Base-by-base conservation (phyloP, 2,797 vertebrate genomes). In the Pogoniulus pusillus region DNA sequence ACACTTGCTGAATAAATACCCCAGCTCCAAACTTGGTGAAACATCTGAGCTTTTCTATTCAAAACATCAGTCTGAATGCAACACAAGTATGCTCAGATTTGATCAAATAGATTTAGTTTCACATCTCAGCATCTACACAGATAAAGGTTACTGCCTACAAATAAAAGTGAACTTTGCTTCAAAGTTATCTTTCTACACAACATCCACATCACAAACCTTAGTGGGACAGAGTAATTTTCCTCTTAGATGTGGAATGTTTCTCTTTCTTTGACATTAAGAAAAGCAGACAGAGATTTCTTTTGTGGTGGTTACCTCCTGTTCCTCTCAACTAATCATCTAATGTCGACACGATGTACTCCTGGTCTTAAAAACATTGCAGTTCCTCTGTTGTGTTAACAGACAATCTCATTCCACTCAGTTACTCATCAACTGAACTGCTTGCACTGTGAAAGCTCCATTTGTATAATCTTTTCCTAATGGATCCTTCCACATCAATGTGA, bases 191-290 rank as follows among this genome's bases (percentile, higher is more conserved):
- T 78, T 35, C 66, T 63, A 72, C 63, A 81, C 20, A 93, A 74
- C 27, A 82, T 4, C 13, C 24, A 55, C 16, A 55, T 8, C 22
- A 71, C 26, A 80, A 62, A 81, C 10, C 9, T 76, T 20, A 74
- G 34, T 7, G 47, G 69, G 41, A 70, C 26, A 16, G 45, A 74
- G 5, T 59, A 90, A 29, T 12, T 65, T 84, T 29, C 53, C 57
- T 77, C 71, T 74, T 55, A 37, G 3, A 65, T 82, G 62, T 80
- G 34, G 23, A 80, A 77, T 7, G 54, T 70, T 69, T 60, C 2
- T n/a, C 64, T 68, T 70, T 43, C 34, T 71, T 85, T 74, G 41
- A 77, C 94, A 82, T n/a, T 32, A 71, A 60, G 64, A 35, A 35
- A 4, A n/a, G 53, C 10, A 74, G 65, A 37, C 34, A 65, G 64